phyloP scores from a whole-genome alignment of 2,797 vertebrate genomes.

The Paguma larvata region DNA sequence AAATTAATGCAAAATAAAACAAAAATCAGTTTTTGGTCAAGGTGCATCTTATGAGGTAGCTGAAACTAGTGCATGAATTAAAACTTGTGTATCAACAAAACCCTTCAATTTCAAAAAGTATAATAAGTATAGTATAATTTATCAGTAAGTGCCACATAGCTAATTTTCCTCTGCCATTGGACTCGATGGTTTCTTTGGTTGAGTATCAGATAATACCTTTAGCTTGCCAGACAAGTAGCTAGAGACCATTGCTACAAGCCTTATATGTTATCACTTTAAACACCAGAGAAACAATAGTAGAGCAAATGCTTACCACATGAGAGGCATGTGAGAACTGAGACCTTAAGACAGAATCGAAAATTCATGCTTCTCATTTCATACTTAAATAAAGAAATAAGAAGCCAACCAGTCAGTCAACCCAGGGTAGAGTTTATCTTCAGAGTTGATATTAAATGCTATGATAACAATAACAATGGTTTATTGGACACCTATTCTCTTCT shows the following conservation, averaged over 20 bases:
- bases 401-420: background rate
- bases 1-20: background rate
- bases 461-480: background rate
- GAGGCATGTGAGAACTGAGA: constrained; percentile 14
- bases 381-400: background rate
- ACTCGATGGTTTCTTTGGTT: background rate
- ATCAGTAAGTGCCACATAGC: background rate
- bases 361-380: background rate
- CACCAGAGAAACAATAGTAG: background rate
- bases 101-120: background rate
- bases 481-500: background rate
- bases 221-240: background rate
- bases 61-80: background rate
- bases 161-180: background rate
- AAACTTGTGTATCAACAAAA: background rate
- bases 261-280: background rate
- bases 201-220: background rate
- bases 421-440: constrained; percentile 1
- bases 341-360: background rate
- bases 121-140: background rate
- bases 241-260: background rate
- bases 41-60: background rate
- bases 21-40: background rate
- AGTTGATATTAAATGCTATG: background rate
- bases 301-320: background rate